Evolutionary conservation across 2,113 vertebrate species (phyloP).

Genomic region (Mastomys coucha): DNA sequence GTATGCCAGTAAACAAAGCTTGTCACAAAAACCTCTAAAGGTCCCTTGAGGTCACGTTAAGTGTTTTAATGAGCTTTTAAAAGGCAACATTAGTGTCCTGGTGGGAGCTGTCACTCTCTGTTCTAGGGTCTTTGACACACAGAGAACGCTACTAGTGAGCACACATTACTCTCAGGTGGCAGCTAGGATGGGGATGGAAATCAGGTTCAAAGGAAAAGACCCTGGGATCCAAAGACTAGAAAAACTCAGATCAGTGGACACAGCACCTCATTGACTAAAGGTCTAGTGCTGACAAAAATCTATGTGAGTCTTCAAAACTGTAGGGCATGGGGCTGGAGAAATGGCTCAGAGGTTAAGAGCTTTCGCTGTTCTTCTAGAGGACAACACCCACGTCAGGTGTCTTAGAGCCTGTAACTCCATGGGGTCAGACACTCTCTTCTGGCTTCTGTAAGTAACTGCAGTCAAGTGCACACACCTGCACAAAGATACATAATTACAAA

Average conservation of each 20-base stretch:
- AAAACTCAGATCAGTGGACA: background rate
- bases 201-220: slow-evolving; percentile 29
- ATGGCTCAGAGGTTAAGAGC: background rate
- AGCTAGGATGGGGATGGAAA: background rate
- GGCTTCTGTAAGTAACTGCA: too few relatives aligned
- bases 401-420: background rate
- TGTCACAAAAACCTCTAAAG: slow-evolving; percentile 43
- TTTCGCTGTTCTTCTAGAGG: too few relatives aligned
- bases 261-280: background rate
- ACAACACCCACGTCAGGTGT: background rate
- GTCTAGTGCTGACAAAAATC: background rate
- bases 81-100: background rate
- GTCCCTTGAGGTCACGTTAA: slow-evolving; percentile 58
- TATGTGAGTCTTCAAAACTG: background rate
- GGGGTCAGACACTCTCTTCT: too few relatives aligned
- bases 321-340: background rate
- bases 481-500: background rate
- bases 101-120: background rate
- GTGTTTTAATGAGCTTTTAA: slow-evolving; percentile 63
- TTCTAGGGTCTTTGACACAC: slow-evolving; percentile 9
- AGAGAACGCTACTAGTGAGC: background rate
- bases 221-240: background rate
- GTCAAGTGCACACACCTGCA: background rate
- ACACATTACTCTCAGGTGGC: background rate
- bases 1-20: slow-evolving; percentile 45